Conservation (phyloP, 2,113 vertebrate genomes). For the Hepsetus odoe region DNA sequence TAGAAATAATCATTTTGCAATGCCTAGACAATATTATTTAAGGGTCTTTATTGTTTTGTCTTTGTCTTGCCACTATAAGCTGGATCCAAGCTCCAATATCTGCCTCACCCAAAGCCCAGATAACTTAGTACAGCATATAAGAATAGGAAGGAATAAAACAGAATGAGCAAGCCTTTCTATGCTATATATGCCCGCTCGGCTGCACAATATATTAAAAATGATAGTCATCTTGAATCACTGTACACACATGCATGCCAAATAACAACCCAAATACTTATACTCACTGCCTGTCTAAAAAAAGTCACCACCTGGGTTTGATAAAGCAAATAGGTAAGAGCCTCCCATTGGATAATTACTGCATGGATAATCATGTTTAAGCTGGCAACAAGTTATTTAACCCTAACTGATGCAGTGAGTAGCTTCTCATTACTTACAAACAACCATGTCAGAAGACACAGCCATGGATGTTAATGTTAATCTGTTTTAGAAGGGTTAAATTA, state of each 20-base stretch:
- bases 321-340: no score
- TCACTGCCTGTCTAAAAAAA: no score
- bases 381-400: no score
- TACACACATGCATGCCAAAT: background rate
- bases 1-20: no score
- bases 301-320: no score
- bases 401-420: no score
- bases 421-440: no score
- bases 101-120: background rate
- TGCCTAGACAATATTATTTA: background rate
- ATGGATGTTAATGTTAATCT: no score
- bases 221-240: background rate
- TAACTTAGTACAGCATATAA: conserved; percentile 14
- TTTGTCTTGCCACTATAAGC: background rate
- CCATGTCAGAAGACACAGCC: no score
- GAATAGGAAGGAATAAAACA: background rate
- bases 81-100: background rate
- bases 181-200: background rate
- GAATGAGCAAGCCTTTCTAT: conserved; percentile 4
- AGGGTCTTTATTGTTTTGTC: background rate
- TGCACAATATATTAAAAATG: conserved; percentile 1
- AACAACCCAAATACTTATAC: background rate
- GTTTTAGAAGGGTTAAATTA: no score
- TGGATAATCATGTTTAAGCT: no score
- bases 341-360: no score